phyloP scores from a whole-genome alignment of 64 coral and sea anemone genomes.

The Actinia equina region DNA sequence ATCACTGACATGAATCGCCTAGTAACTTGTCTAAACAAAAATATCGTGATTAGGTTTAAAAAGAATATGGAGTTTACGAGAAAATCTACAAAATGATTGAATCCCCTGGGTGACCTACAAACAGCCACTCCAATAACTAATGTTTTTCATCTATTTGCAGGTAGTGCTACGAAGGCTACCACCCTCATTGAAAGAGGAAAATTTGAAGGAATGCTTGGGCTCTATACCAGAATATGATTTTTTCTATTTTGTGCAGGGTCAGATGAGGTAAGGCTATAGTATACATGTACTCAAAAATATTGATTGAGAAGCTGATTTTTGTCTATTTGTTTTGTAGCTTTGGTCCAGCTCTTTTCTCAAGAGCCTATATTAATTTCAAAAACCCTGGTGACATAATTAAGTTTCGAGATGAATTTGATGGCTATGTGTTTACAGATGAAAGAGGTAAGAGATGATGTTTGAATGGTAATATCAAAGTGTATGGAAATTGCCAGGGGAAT shows the following conservation, averaged over 20 bases:
- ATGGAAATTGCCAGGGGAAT: no score
- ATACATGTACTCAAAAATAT: neutral
- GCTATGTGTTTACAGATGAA: conserved; percentile 78
- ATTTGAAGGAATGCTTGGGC: conserved; percentile 74
- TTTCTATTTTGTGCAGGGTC: conserved; percentile 86
- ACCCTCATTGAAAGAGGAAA: conserved; percentile 77
- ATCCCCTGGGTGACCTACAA: no score
- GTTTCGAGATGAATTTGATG: conserved; percentile 96
- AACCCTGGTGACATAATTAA: conserved; percentile 87
- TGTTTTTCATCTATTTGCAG: conserved; percentile 20
- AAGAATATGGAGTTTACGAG: no score
- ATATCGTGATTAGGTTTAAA: no score
- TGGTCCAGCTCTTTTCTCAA: conserved; percentile 81
- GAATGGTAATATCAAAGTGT: neutral
- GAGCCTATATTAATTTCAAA: conserved; percentile 97
- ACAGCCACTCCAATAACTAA: no score
- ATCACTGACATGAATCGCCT: no score
- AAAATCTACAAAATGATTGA: no score
- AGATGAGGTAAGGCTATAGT: conserved; percentile 59
- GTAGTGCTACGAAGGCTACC: conserved; percentile 88
- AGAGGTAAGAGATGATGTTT: conserved; percentile 53
- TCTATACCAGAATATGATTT: conserved; percentile 76
- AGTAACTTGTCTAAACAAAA: no score
- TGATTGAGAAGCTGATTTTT: neutral
- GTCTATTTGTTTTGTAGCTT: conserved; percentile 59